These are phyloP conservation scores for Zaprionus bogoriensis DNA, from an alignment of 2,888 invertebrate genomes.

Conservation along the genomic window DNA sequence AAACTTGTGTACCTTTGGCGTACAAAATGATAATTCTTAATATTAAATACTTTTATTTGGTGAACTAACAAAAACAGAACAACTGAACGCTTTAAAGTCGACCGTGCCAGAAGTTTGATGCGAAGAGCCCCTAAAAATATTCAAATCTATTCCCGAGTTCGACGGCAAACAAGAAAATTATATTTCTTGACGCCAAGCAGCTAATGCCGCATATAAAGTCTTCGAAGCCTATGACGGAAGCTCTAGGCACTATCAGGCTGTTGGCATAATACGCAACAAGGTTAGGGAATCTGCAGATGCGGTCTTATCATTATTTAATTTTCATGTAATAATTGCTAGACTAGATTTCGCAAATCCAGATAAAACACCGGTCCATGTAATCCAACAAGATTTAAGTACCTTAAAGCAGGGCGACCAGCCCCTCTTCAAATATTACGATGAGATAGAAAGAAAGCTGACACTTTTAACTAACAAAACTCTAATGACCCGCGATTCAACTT, in stretches of 20 bases:
- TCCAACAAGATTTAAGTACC: background rate
- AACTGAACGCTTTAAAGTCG: too few relatives aligned
- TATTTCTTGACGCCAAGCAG: background rate
- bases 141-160: background rate
- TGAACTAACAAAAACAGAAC: too few relatives aligned
- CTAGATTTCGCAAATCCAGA: background rate
- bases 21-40: too few relatives aligned
- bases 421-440: too few relatives aligned
- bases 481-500: background rate
- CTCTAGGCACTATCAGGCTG: background rate
- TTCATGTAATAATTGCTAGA: background rate
- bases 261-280: background rate
- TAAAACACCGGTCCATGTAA: background rate
- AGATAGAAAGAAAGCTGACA: background rate
- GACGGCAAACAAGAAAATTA: background rate
- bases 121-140: background rate
- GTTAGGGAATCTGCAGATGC: background rate
- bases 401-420: background rate
- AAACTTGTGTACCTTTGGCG: too few relatives aligned
- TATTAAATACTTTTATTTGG: too few relatives aligned
- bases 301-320: background rate
- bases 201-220: background rate
- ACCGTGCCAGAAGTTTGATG: background rate
- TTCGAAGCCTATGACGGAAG: background rate
- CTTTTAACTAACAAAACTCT: slow-evolving; percentile 9